These are phyloP conservation scores for Theodoxus fluviatilis DNA, from an alignment of 2,888 invertebrate genomes.

Conservation along the genomic window DNA sequence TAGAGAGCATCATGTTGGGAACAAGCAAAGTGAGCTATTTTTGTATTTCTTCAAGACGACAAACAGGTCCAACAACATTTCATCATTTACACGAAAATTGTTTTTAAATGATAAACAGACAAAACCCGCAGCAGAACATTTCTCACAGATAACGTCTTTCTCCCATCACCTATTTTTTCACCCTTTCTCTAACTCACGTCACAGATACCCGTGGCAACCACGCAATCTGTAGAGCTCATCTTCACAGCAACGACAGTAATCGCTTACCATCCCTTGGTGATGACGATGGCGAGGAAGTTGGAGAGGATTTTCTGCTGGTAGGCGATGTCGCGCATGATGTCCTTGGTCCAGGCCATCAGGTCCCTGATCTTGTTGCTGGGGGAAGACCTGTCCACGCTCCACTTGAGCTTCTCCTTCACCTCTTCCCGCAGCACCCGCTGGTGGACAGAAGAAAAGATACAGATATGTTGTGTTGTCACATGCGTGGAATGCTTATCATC, in stretches of 20 bases:
- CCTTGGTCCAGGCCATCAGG: conserved; percentile 65
- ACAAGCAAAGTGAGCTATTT: too few relatives aligned
- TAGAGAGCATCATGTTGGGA: not conserved
- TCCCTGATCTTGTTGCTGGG: conserved; percentile 66
- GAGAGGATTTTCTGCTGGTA: conserved; percentile 63
- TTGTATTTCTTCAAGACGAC: too few relatives aligned
- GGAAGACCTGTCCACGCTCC: conserved; percentile 65
- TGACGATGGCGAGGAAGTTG: conserved; percentile 57
- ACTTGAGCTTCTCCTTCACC: conserved; percentile 65
- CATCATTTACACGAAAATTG: not conserved
- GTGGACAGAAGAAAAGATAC: conserved; percentile 9
- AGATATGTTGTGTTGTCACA: not conserved
- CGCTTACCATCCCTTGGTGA: conserved; percentile 63
- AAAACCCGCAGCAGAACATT: not conserved
- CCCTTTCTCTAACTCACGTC: not conserved
- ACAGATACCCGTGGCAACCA: too few relatives aligned
- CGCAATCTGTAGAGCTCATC: not conserved
- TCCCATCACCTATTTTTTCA: not conserved
- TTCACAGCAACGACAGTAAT: not conserved
- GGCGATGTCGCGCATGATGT: conserved; percentile 65
- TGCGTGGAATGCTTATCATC: too few relatives aligned
- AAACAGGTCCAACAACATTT: too few relatives aligned
- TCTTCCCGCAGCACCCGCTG: conserved; percentile 64
- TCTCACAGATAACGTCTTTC: too few relatives aligned
- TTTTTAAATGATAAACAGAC: not conserved